phyloP scores from a whole-genome alignment of 2,113 vertebrate species.

The Ascaphus truei region DNA sequence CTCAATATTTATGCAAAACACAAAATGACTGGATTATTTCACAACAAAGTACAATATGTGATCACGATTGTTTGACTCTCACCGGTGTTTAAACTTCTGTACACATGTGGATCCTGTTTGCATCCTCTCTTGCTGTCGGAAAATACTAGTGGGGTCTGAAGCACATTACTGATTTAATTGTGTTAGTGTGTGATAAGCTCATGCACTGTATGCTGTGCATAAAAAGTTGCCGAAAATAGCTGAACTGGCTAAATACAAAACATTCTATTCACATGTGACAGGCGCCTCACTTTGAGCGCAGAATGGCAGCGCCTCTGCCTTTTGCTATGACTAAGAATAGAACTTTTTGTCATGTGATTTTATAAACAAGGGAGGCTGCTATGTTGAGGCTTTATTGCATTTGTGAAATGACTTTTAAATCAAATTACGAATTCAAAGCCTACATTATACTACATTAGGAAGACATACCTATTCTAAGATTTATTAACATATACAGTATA shows the following conservation, averaged over 20 bases:
- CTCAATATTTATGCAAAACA: no score
- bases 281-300: not conserved
- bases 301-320: not conserved
- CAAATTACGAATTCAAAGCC: constrained; percentile 27
- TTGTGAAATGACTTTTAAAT: constrained; percentile 38
- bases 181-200: not conserved
- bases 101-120: no score
- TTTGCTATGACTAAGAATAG: constrained; percentile 20
- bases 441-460: constrained; percentile 31
- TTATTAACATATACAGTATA: constrained; percentile 7
- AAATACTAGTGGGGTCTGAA: not conserved
- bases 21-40: no score
- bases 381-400: constrained; percentile 13
- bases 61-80: no score
- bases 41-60: no score
- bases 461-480: constrained; percentile 28
- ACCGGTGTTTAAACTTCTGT: no score
- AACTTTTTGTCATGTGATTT: constrained; percentile 7
- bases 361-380: not conserved
- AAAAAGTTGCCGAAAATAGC: constrained; percentile 16
- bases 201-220: constrained; percentile 8
- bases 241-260: constrained; percentile 18
- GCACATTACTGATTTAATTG: not conserved
- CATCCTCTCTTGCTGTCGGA: not conserved
- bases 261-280: constrained; percentile 20